Evolutionary conservation across 2,113 vertebrate genomes (phyloP).

Genomic region (Amblyornis subalaris): DNA sequence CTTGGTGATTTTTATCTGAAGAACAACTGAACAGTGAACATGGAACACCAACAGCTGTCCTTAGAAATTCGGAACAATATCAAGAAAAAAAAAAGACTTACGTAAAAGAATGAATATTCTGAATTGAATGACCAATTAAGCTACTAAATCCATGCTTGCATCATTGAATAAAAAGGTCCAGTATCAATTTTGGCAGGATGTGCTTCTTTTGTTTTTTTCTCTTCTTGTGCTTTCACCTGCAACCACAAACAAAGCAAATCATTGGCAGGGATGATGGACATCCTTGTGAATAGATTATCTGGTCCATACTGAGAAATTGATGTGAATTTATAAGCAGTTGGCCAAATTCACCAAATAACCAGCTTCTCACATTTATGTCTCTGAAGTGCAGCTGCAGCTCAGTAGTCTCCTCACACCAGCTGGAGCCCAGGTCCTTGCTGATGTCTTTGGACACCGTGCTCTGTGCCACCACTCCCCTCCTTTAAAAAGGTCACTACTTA

Average conservation of each 20-base stretch:
- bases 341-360: not conserved
- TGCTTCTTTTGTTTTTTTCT: not conserved
- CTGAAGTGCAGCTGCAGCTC: not conserved
- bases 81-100: not conserved
- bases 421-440: not conserved
- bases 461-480: not conserved
- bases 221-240: not conserved
- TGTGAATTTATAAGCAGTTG: not conserved
- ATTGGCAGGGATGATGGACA: not conserved
- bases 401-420: not conserved
- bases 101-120: not conserved
- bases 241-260: not conserved
- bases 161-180: not conserved
- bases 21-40: not conserved
- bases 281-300: not conserved
- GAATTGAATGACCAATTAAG: not conserved
- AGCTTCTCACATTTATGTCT: accelerated
- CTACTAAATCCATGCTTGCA: not conserved
- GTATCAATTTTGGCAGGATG: not conserved
- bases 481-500: not conserved
- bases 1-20: not conserved
- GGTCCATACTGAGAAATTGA: not conserved
- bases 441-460: accelerated
- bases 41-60: not conserved
- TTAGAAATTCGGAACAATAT: not conserved